Base-by-base conservation (phyloP, 2,888 invertebrate genomes). In the Epicampocera succincta region DNA sequence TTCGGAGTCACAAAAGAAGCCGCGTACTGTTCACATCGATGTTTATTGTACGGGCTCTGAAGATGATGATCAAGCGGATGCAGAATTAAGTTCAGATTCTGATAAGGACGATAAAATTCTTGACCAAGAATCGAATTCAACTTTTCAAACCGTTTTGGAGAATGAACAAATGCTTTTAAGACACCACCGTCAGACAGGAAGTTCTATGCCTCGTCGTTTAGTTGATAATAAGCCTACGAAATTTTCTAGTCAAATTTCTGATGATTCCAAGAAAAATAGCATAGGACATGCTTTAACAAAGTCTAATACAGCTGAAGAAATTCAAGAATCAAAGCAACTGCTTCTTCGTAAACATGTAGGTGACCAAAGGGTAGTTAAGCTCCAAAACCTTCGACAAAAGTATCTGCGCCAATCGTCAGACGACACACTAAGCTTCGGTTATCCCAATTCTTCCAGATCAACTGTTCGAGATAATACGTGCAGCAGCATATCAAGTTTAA, bases 21-120 rank as follows among this genome's bases (percentile, higher is more conserved):
- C 91, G 86, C 92, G 94, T 73, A 95, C 95, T 0, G 94, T 95
- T 33, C 95, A 95, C 87, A 95, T 95, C 66, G 95, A 95, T 89
- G 95, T 95, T 3, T 95, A 95, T 86, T 95, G 95, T 87, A 95
- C 95, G 0, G 95, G 94, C 1, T 94, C 94, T 0, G 92, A 91
- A 79, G 91, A 89, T 21, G 90, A 89, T 83, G 86, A 88, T 46
- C 87, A 86, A 84, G 90, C 85, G 82, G 90, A 88, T 85, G 90
- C 86, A 2, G 88, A 88, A 48, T 60, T 79, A 12, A 85, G 86
- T 17, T 86, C 87, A 8, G 87, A 86, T 21, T 85, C 86, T 0
- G 86, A 86, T 6, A 76, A 85, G 1, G 73, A 69, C n/a, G 86
- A 86, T 72, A 84, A 85, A 48, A 85, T 82, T 21, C 87, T 87